Conservation (phyloP, 92 coral and sea anemone genomes). For the Virgularia gustaviana region DNA sequence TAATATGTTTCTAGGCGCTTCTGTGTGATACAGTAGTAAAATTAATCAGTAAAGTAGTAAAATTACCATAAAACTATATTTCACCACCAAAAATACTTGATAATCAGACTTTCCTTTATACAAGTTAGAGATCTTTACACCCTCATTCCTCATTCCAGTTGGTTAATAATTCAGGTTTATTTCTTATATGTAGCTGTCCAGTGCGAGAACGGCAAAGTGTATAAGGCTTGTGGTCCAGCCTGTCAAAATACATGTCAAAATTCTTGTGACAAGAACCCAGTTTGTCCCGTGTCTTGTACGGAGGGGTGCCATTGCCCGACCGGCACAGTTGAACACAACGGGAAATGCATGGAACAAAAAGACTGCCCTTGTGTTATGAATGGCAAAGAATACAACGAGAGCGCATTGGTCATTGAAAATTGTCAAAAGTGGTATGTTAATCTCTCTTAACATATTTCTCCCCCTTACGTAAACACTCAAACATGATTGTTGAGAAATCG, state of each 20-base stretch:
- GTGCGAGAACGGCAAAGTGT: slow-evolving; percentile 61
- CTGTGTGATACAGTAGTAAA: no score
- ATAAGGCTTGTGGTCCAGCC: slow-evolving; percentile 60
- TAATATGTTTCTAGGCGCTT: no score
- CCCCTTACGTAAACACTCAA: no score
- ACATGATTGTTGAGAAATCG: no score
- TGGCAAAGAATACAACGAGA: slow-evolving; percentile 57
- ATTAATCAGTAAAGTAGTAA: no score
- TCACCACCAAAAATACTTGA: no score
- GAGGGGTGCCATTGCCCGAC: slow-evolving; percentile 72
- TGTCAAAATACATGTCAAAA: slow-evolving; percentile 61
- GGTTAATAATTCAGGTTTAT: neutral
- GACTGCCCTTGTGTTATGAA: slow-evolving; percentile 60
- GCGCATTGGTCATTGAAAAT: slow-evolving; percentile 57
- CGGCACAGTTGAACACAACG: slow-evolving; percentile 58
- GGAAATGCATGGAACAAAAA: slow-evolving; percentile 52
- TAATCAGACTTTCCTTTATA: no score
- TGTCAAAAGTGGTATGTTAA: slow-evolving; percentile 72
- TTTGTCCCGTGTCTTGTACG: slow-evolving; percentile 65
- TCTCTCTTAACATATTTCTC: no score
- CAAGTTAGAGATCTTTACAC: no score
- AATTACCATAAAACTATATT: no score
- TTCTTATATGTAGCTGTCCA: slow-evolving; percentile 34
- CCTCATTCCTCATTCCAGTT: no score
- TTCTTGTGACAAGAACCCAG: slow-evolving; percentile 54